These are phyloP conservation scores for Trisateles emortualis DNA, from an alignment of 2,888 invertebrate species.

Conservation along the genomic window DNA sequence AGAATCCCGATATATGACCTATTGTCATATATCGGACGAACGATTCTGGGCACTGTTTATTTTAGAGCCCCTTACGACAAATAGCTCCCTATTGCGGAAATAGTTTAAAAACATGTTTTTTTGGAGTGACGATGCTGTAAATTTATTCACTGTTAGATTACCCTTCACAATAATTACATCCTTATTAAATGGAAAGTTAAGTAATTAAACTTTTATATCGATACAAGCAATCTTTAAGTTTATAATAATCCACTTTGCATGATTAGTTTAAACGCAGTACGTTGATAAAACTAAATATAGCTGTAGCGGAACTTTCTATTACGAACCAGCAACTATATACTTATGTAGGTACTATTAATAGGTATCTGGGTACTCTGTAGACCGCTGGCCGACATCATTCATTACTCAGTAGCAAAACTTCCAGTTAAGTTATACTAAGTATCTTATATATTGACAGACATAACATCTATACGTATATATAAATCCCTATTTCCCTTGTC, in stretches of 20 bases:
- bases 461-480: neutral
- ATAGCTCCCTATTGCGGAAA: no score
- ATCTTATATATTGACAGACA: neutral
- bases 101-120: no score
- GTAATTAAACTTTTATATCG: neutral
- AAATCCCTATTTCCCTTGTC: no score
- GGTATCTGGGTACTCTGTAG: conserved; percentile 18
- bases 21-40: no score
- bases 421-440: neutral
- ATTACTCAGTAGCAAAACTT: conserved; percentile 20
- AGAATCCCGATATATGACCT: no score
- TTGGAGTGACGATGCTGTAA: no score
- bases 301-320: conserved; percentile 37
- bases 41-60: no score
- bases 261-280: conserved; percentile 8
- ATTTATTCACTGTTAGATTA: no score
- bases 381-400: conserved; percentile 29
- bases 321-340: conserved; percentile 7
- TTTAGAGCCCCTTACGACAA: no score
- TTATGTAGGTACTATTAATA: conserved; percentile 5
- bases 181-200: no score
- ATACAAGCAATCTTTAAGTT: neutral
- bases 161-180: no score
- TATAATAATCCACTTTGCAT: neutral
- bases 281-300: conserved; percentile 35